phyloP scores from a whole-genome alignment of 2,113 vertebrate species.

The Arenaria interpres region DNA sequence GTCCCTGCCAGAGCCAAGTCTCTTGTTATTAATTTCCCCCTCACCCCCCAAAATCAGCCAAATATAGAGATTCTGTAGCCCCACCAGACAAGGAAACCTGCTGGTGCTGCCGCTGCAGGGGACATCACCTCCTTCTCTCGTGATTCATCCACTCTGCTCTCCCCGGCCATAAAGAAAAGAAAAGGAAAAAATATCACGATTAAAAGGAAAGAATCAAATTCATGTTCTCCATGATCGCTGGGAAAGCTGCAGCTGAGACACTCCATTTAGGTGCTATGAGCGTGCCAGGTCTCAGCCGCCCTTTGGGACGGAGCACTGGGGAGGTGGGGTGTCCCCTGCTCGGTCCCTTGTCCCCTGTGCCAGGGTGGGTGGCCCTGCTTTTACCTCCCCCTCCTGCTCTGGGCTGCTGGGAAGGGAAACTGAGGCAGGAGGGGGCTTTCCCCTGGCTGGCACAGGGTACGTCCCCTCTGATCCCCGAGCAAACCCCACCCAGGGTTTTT shows the following conservation, averaged over 20 bases:
- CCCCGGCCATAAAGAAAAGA: not conserved
- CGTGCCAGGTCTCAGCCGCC: not conserved
- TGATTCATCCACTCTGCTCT: not conserved
- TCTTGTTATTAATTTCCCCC: not conserved
- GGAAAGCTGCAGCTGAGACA: not conserved
- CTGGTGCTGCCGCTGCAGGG: accelerated
- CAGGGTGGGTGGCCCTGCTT: too few species aligned
- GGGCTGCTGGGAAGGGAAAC: not conserved
- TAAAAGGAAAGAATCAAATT: not conserved
- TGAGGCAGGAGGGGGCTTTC: not conserved
- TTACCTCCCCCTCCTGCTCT: too few species aligned
- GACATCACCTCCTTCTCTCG: not conserved
- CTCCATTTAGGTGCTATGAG: not conserved
- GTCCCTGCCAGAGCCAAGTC: not conserved
- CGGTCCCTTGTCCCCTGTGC: not conserved
- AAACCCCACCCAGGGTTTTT: not conserved
- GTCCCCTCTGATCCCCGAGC: not conserved
- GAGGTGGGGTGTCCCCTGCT: not conserved
- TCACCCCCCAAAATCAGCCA: not conserved
- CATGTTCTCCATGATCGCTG: not conserved
- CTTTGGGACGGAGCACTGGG: accelerated
- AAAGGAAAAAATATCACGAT: not conserved
- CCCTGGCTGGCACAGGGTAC: not conserved
- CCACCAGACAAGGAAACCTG: not conserved
- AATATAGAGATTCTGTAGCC: not conserved